Evolutionary conservation across 2,113 vertebrate species (phyloP), one percentile per base, ranked within the genome.

Genomic region (Synchiropus splendidus): DNA sequence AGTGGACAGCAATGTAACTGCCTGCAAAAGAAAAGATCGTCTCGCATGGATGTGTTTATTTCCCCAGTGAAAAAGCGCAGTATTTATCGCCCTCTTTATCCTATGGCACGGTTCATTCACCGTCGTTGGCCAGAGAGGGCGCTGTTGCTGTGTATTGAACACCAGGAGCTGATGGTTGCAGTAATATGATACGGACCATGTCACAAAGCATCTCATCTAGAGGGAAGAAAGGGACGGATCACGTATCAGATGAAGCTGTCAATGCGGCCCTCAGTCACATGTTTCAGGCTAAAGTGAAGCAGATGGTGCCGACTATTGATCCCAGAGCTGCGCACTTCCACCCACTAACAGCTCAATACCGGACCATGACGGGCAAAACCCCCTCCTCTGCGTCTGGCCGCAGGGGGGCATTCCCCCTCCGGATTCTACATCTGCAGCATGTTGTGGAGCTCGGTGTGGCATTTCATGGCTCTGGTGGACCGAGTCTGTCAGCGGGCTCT

Each of bases 271-370:
- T 78, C 63, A 75, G 59, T 75, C 66, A 70, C 51, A 14, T 32
- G 59, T 55, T 54, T 64, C 64, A 53, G 55, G 48, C 10, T 9
- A 45, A 40, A 49, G 33, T 27, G 37, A 70, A 51, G 49, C 67
- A 68, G 74, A 81, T 67, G 61, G 64, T 55, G 61, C 46, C 45
- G 34, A 36, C 39, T 75, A 79, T 73, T 74, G 78, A 84, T 77
- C 58, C 51, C 41, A 27, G 63, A 66, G 51, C 61, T 61, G 55
- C 38, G 62, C 54, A 41, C 56, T 64, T 74, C 59, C 62, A 62
- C 45, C 13, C 57, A 58, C 61, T 49, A 67, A 75, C 42, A 41
- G 55, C 61, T 78, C 53, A 74, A 71, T 75, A 67, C 54, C 11
- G 39, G 45, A 70, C 48, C 40, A 53, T 54, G 61, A 58, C 21